phyloP scores from a whole-genome alignment of 37 sponge, comb jelly and placozoan genomes.

The Aphrocallistes beatrix region DNA sequence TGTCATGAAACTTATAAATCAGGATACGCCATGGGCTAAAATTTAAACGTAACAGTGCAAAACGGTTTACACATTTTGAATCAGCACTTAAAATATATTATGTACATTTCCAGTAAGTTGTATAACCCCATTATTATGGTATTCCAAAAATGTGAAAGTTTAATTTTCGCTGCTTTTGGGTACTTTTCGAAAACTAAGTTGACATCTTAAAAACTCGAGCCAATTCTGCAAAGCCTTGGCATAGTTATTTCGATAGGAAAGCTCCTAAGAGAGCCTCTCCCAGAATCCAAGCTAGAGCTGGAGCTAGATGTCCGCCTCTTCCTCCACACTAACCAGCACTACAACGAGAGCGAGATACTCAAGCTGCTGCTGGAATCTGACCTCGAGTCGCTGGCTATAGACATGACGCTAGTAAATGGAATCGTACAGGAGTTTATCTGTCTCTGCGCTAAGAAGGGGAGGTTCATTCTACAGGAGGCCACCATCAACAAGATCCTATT shows the following conservation, averaged over 20 bases:
- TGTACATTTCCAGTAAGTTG: too few relatives aligned
- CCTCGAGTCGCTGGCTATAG: not conserved
- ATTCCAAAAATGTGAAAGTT: too few relatives aligned
- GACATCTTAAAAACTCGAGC: too few relatives aligned
- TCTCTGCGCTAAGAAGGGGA: slow-evolving; percentile 12
- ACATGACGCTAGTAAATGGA: not conserved
- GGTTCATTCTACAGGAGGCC: not conserved
- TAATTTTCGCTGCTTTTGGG: too few relatives aligned
- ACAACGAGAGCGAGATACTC: not conserved
- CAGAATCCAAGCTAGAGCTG: not conserved
- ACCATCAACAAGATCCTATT: slow-evolving; percentile 3
- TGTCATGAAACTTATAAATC: too few relatives aligned
- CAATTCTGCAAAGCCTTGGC: too few relatives aligned
- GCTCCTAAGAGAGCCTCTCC: not conserved
- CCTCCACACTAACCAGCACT: slow-evolving; percentile 18
- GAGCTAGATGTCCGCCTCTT: not conserved
- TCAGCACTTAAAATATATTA: too few relatives aligned
- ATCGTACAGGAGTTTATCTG: slow-evolving; percentile 13
- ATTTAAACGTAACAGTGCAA: too few relatives aligned
- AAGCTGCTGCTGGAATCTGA: not conserved
- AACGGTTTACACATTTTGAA: too few relatives aligned
- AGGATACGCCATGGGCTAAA: too few relatives aligned
- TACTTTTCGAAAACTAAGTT: too few relatives aligned
- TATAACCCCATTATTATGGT: too few relatives aligned
- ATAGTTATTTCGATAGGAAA: not conserved